Evolutionary conservation across 2,113 vertebrate species (phyloP), one percentile per base, ranked within the genome.

Genomic region (Colius striatus): DNA sequence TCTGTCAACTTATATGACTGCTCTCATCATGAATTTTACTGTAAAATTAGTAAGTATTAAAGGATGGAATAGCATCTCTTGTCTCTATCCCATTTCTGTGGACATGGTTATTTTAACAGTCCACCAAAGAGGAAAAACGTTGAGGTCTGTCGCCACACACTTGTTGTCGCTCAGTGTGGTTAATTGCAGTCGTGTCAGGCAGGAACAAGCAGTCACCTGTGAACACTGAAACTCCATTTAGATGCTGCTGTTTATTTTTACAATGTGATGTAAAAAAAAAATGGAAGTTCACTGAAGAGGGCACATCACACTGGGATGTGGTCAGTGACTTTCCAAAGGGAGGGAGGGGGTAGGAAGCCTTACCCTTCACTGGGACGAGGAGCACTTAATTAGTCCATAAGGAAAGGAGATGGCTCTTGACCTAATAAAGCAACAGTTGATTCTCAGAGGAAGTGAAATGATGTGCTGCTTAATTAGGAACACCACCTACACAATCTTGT

Each of bases 31-130:
- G 13, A 8, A 11, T 53, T 75, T 96, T 93, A 26, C 51, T 71
- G 72, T 90, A 89, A 96, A 96, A 84, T 89, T 88, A 90, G 26
- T 19, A 60, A 91, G 30, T 22, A 61, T 74, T 73, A 72, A 60
- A 91, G 90, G 70, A 51, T 45, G 85, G 89, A 95, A 54, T 60
- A 93, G 71, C 70, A 84, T 55, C 71, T 88, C 60, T 72, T 88
- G 47, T 57, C 76, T n/a, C 13, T 15, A 23, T 74, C 53, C 45
- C 67, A 13, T 60, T 88, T 84, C 57, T 0, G 0, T 78, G 1
- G 11, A 25, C 65, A 76, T 74, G 2, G 0, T 88, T 43, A 48
- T 78, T 55, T 30, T 54, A 62, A 5, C 47, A 51, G 63, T 10
- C 25, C 43, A 47, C 6, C 36, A 84, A 58, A 83, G 47, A 70